A percentile compares a stretch with the other conserved stretches of the same genome.
phyloP scores from a whole-genome alignment of 2,888 invertebrate species.

The Nemotelus pantherinus region DNA sequence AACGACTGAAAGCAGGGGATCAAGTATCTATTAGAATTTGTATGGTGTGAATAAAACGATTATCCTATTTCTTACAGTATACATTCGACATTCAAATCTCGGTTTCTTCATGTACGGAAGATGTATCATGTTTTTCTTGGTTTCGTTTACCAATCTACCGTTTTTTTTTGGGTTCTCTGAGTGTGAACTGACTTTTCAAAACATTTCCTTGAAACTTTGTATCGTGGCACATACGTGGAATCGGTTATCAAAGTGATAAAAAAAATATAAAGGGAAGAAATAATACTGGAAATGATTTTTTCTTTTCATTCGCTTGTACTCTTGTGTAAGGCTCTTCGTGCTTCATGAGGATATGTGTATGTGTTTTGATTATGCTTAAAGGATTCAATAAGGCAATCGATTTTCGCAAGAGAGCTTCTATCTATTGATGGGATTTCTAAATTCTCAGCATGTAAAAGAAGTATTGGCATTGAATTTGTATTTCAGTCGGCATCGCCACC shows the following conservation, averaged over 20 bases:
- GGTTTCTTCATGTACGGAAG: background rate
- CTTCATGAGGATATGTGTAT: background rate
- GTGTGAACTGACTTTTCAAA: background rate
- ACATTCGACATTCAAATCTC: too few relatives aligned
- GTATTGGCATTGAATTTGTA: background rate
- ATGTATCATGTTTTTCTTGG: constrained; percentile 3
- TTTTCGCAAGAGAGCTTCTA: background rate
- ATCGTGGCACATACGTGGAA: constrained; percentile 6
- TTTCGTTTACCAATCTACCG: background rate
- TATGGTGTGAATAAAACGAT: constrained; percentile 35
- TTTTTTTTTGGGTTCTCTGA: background rate
- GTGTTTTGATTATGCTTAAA: background rate
- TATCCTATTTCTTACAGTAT: constrained; percentile 18
- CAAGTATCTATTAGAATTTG: background rate
- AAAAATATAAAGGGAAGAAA: constrained; percentile 14
- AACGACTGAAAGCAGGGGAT: constrained; percentile 4
- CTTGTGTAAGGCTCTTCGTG: background rate
- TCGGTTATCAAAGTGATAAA: constrained; percentile 34
- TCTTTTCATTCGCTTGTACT: background rate
- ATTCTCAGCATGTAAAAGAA: background rate
- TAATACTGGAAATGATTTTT: constrained; percentile 10
- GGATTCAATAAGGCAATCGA: constrained; percentile 18
- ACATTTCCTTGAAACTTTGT: constrained; percentile 1
- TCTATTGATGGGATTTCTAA: background rate
- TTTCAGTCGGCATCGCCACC: background rate